These are phyloP conservation scores for Pycnonotus jocosus DNA, from an alignment of 2,113 vertebrate genomes.

Conservation along the genomic window DNA sequence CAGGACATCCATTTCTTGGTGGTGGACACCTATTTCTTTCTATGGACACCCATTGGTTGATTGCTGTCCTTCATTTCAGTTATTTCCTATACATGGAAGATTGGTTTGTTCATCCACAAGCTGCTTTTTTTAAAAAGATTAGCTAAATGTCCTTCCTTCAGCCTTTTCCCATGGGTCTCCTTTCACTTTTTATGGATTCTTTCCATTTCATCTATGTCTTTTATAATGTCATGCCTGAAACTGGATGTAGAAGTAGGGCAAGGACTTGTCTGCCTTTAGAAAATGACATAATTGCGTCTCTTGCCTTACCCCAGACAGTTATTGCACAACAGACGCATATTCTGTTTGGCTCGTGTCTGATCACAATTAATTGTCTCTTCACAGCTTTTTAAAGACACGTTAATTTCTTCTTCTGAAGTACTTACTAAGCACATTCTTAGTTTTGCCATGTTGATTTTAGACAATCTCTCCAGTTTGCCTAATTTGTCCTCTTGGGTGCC, in stretches of 20 bases:
- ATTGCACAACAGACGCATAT: not conserved
- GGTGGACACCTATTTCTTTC: not conserved
- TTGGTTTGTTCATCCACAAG: not conserved
- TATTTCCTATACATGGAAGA: not conserved
- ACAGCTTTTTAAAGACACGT: not conserved
- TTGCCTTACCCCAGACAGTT: not conserved
- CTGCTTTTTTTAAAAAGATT: not conserved
- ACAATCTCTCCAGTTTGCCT: not conserved
- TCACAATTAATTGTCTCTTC: not conserved
- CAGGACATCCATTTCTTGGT: too few relatives aligned
- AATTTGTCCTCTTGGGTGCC: not conserved
- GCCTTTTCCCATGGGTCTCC: not conserved
- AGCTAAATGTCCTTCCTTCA: not conserved
- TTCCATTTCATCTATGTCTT: not conserved
- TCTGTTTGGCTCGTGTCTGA: slow-evolving; percentile 27
- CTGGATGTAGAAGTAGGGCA: not conserved
- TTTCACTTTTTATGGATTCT: not conserved
- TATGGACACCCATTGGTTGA: fast-evolving
- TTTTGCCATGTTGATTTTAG: not conserved
- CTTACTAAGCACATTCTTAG: not conserved
- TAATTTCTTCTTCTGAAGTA: not conserved
- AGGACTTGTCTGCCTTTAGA: not conserved
- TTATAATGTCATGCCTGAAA: not conserved
- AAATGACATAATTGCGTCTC: not conserved
- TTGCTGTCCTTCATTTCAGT: not conserved